Evolutionary conservation across 2,113 vertebrate species (phyloP), one percentile per base, ranked within the genome.

Genomic region (Pagrus major): DNA sequence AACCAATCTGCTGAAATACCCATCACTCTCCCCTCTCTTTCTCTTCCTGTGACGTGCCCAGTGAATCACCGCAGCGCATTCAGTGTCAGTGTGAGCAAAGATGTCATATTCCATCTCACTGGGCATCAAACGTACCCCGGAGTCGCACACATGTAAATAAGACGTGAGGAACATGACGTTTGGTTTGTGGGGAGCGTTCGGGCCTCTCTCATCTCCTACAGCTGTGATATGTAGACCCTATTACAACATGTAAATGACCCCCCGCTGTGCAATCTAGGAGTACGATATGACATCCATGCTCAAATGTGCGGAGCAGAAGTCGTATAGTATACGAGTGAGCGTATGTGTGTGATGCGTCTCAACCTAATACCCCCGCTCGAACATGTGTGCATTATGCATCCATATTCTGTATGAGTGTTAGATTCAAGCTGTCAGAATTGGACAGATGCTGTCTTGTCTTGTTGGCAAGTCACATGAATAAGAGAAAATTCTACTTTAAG

Each of bases 191-290:
- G 66, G 76, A 65, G 66, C 46, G 35, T 71, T 71, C 21, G 29
- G 41, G 70, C 54, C 69, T 69, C 78, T 68, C 76, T 83, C 71
- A 76, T 89, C 68, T 90, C 61, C 63, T 71, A 9, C 71, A 15
- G 82, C 71, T 23, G 47, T 86, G 89, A 90, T 81, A 86, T 88
- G 83, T 89, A 65, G 81, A 89, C 71, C 81, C 76, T 3, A 83
- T 93, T 85, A 92, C 88, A 80, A 78, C 86, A 90, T 93, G 90
- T 89, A 92, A 93, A 93, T 90, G 85, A 85, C 91, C 84, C 76
- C 86, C 92, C 29, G 31, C 86, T 81, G 85, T 63, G 88, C 56
- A 47, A 42, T 67, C 65, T 44, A 72, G 10, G n/a, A 29, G 39
- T 41, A 54, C 11, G 4, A 41, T 60, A 18, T 70, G 78, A 71